Percentiles rank a stretch among this genome's conserved stretches.
Conservation (phyloP, 2,113 vertebrate species). For the Percina caprodes region DNA sequence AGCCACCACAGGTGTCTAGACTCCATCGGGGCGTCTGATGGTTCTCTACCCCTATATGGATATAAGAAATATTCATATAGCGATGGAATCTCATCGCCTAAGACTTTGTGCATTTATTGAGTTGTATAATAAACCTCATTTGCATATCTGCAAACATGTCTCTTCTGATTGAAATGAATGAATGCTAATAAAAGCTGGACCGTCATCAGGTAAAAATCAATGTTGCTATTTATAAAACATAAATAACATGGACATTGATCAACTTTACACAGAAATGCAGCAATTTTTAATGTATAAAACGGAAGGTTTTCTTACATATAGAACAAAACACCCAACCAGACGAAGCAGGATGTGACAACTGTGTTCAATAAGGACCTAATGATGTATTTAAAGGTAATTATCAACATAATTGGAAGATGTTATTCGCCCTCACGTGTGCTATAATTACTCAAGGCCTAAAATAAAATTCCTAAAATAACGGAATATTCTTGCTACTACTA, state of each 20-base stretch:
- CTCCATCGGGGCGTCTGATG: no score
- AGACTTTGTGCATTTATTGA: no score
- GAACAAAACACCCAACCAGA: neutral
- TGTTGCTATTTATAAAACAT: slow-evolving; percentile 16
- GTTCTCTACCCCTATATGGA: no score
- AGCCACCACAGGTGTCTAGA: no score
- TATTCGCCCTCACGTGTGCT: slow-evolving; percentile 25
- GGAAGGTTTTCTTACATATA: neutral
- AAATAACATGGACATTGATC: slow-evolving; percentile 4
- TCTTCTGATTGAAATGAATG: neutral
- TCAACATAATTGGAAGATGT: slow-evolving; percentile 43
- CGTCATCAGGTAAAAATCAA: neutral
- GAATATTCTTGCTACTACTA: slow-evolving; percentile 42
- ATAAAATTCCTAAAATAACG: slow-evolving; percentile 46
- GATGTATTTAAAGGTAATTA: slow-evolving; percentile 62
- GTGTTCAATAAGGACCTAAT: slow-evolving; percentile 31
- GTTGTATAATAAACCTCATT: no score
- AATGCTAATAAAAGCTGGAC: neutral
- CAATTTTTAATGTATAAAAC: neutral
- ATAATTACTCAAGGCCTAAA: slow-evolving; percentile 42
- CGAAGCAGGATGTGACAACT: neutral
- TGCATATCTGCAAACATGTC: no score
- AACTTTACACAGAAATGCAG: neutral
- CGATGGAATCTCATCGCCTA: no score
- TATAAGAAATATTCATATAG: no score